Percentiles rank a stretch among this genome's conserved stretches.
Conservation (phyloP, 2,888 invertebrate species). For the Limnephilus auricula region DNA sequence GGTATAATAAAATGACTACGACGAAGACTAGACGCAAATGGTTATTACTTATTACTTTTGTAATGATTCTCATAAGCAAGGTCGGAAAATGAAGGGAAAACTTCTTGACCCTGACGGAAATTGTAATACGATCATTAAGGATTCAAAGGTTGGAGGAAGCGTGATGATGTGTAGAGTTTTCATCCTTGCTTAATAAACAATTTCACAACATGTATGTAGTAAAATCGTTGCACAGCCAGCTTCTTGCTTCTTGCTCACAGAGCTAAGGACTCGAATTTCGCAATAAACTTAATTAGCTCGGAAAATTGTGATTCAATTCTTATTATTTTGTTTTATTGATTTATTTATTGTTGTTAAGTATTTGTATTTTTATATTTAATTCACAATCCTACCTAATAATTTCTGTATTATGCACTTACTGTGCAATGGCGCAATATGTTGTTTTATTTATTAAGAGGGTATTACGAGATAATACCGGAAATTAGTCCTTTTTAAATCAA, state of each 20-base stretch:
- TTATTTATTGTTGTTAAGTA: neutral
- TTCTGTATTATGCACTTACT: too few species aligned
- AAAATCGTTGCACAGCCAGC: neutral
- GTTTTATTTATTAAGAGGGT: too few species aligned
- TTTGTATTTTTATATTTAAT: too few species aligned
- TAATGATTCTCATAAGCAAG: neutral
- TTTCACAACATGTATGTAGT: neutral
- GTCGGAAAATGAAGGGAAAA: conserved; percentile 7
- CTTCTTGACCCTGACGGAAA: conserved; percentile 9
- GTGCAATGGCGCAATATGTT: too few species aligned
- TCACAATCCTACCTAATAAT: too few species aligned
- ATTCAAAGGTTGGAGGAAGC: conserved; percentile 2
- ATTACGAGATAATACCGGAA: too few species aligned
- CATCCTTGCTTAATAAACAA: neutral
- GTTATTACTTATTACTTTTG: neutral
- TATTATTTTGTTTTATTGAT: neutral
- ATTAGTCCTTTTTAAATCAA: too few species aligned
- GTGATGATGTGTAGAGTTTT: neutral
- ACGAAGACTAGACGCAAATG: neutral
- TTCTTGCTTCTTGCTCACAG: neutral
- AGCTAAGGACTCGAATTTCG: neutral
- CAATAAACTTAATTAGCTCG: neutral
- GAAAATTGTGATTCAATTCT: neutral
- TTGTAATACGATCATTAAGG: neutral
- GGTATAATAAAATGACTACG: neutral